Percentiles rank a stretch among this genome's conserved stretches.
These are phyloP conservation scores for Thunnus maccoyii DNA, from an alignment of 2,113 vertebrate genomes.

Conservation along the genomic window DNA sequence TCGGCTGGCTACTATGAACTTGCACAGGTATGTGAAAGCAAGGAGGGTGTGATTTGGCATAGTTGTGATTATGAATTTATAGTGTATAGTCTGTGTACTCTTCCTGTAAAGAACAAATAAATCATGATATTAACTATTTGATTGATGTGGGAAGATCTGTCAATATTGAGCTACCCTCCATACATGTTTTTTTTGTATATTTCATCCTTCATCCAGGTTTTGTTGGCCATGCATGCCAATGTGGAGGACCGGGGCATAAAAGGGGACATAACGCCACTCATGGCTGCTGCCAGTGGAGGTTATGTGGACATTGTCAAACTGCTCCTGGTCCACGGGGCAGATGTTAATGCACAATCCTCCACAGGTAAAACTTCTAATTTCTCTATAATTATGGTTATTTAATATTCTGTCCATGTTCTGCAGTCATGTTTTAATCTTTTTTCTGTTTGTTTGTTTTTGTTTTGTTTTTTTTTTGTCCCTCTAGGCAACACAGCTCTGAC, in stretches of 20 bases:
- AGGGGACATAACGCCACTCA: constrained; percentile 98
- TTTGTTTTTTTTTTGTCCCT: constrained; percentile 4
- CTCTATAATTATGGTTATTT: not conserved
- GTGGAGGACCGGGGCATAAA: constrained; percentile 99
- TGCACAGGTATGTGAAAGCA: constrained; percentile 90
- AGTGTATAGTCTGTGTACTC: not conserved
- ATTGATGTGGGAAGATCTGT: not conserved
- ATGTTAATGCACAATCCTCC: constrained; percentile 97
- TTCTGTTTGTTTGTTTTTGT: not conserved
- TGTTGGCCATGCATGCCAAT: constrained; percentile 98
- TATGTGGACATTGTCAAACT: constrained; percentile 98
- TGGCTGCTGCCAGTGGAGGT: constrained; percentile 98
- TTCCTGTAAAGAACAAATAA: not conserved
- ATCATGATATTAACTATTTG: not conserved
- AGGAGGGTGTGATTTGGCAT: not conserved
- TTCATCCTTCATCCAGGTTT: constrained; percentile 84
- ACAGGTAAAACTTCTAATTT: constrained; percentile 86
- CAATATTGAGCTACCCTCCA: not conserved
- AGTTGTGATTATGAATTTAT: too few species aligned
- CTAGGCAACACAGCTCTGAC: constrained; percentile 97
- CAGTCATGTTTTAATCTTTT: not conserved
- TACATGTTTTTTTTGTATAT: not conserved
- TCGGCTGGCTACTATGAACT: constrained; percentile 98
- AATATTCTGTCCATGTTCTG: not conserved
- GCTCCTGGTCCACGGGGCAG: constrained; percentile 95